These are phyloP conservation scores for Campoletis raptor DNA, from an alignment of 2,888 invertebrate species.

Conservation along the genomic window DNA sequence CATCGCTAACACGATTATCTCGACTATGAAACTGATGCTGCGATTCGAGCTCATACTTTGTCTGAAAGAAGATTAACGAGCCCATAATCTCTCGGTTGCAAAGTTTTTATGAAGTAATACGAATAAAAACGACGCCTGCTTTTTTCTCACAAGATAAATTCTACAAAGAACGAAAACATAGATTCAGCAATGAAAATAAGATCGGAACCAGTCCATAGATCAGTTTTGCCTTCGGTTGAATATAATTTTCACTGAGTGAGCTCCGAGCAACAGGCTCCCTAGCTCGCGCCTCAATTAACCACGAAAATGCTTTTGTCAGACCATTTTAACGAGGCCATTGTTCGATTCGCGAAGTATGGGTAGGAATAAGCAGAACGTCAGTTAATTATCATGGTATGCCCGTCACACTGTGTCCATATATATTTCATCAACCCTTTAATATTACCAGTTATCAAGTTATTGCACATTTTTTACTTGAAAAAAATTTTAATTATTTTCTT, in stretches of 20 bases:
- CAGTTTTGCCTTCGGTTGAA: slow-evolving; percentile 47
- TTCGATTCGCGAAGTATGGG: slow-evolving; percentile 62
- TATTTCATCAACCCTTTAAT: slow-evolving; percentile 13
- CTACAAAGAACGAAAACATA: slow-evolving; percentile 4
- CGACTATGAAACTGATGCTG: slow-evolving; percentile 15
- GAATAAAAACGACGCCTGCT: neutral
- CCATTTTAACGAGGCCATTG: slow-evolving; percentile 77
- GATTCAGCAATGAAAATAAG: neutral
- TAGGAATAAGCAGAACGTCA: slow-evolving; percentile 55
- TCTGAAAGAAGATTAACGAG: slow-evolving; percentile 32
- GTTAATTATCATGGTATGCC: slow-evolving; percentile 55
- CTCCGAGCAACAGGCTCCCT: slow-evolving; percentile 45
- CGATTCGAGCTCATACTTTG: neutral
- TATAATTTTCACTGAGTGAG: slow-evolving; percentile 61
- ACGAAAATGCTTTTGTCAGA: slow-evolving; percentile 76
- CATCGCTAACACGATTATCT: neutral
- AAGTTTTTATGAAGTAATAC: slow-evolving; percentile 31
- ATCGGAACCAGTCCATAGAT: slow-evolving; percentile 37
- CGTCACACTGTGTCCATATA: slow-evolving; percentile 36
- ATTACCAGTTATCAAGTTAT: slow-evolving; percentile 11
- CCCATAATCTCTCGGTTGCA: slow-evolving; percentile 26
- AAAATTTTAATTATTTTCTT: neutral
- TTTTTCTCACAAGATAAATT: slow-evolving; percentile 10
- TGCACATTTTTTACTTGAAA: slow-evolving; percentile 22
- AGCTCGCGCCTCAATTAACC: slow-evolving; percentile 69